Evolutionary conservation across 2,888 invertebrate genomes (phyloP).

Genomic region (Drosophila prostipennis): DNA sequence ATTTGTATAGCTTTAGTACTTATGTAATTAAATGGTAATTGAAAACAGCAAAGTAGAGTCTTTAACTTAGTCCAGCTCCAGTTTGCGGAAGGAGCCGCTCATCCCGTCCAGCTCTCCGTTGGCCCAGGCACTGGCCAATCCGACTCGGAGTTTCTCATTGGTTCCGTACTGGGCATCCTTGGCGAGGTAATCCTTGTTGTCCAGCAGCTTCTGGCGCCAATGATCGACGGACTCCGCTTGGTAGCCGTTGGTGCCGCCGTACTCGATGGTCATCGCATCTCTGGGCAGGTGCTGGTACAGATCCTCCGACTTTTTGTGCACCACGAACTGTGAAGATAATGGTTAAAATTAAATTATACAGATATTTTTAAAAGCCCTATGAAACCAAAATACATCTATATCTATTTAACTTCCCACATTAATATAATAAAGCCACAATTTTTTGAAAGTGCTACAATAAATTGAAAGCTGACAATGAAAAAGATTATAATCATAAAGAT

Average conservation of each 20-base stretch:
- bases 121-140: constrained; percentile 57
- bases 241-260: constrained; percentile 78
- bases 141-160: constrained; percentile 73
- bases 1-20: constrained; percentile 56
- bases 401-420: too few relatives aligned
- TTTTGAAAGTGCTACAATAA: too few relatives aligned
- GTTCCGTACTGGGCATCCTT: constrained; percentile 68
- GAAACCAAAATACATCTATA: too few relatives aligned
- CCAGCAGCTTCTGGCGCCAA: constrained; percentile 61
- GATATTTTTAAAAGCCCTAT: too few relatives aligned
- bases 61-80: constrained; percentile 68
- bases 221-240: constrained; percentile 72
- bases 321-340: constrained; percentile 58
- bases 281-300: constrained; percentile 72
- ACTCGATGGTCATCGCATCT: constrained; percentile 76
- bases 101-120: constrained; percentile 69
- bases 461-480: too few relatives aligned
- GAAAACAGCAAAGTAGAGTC: constrained; percentile 11
- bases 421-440: too few relatives aligned
- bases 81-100: constrained; percentile 76
- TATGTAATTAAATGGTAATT: constrained; percentile 46
- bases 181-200: constrained; percentile 68
- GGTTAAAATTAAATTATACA: too few relatives aligned
- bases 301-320: constrained; percentile 80
- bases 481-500: too few relatives aligned